Percentiles rank a stretch among this genome's conserved stretches.
These are phyloP conservation scores for human DNA, from an alignment of 2,113 vertebrate genomes.

Conservation along the genomic window DNA sequence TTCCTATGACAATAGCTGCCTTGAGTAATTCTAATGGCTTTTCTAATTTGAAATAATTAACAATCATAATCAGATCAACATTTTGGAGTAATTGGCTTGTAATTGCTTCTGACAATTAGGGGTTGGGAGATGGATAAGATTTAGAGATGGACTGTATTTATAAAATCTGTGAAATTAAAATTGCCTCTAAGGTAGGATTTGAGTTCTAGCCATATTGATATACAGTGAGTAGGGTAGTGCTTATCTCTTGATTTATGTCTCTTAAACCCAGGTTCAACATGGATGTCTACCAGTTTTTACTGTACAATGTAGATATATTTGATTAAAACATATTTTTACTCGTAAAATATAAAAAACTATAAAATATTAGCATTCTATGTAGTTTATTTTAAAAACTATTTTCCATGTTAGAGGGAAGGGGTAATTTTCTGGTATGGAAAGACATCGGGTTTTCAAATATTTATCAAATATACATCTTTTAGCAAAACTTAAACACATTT, in stretches of 20 bases:
- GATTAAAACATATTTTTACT: slow-evolving; percentile 29
- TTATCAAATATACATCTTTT: slow-evolving; percentile 26
- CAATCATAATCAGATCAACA: background rate
- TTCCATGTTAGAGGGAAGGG: background rate
- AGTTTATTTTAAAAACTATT: background rate
- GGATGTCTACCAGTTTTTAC: background rate
- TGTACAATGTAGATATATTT: background rate
- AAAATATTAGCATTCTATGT: background rate
- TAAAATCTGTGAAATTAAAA: slow-evolving; percentile 14
- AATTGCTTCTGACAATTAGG: background rate
- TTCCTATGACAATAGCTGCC: background rate
- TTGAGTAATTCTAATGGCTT: background rate
- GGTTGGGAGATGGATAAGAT: background rate
- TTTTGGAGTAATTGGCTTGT: background rate
- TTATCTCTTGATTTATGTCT: background rate
- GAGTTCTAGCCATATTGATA: background rate
- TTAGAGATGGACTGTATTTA: background rate
- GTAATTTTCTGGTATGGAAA: background rate
- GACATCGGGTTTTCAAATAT: background rate
- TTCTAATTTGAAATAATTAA: background rate
- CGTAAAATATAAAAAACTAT: background rate
- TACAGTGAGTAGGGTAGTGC: background rate
- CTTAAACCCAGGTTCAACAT: background rate
- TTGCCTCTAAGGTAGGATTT: background rate
- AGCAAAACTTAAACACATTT: slow-evolving; percentile 20